phyloP scores from a whole-genome alignment of 2,888 invertebrate species.

The Nowickia ferox region DNA sequence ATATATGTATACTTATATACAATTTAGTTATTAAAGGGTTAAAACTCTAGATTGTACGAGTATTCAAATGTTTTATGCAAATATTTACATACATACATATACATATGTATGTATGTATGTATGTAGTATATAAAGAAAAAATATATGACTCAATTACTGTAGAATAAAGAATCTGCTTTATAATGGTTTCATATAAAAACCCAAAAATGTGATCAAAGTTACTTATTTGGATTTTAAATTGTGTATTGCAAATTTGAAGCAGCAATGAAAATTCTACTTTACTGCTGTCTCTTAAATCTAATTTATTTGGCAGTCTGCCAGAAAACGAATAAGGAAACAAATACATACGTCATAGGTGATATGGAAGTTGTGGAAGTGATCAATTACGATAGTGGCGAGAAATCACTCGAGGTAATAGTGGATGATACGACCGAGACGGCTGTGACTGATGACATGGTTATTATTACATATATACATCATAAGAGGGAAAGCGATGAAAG shows the following conservation, averaged over 20 bases:
- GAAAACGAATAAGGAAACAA: neutral
- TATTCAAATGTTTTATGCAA: neutral
- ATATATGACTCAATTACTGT: neutral
- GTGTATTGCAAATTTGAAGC: neutral
- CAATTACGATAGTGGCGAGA: neutral
- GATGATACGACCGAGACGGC: neutral
- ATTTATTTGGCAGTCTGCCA: neutral
- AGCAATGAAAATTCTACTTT: slow-evolving; percentile 12
- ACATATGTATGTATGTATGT: neutral
- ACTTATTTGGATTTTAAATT: neutral
- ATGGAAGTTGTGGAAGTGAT: neutral
- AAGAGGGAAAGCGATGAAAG: neutral
- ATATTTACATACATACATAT: neutral
- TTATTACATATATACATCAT: neutral
- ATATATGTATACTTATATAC: neutral
- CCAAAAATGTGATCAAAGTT: neutral
- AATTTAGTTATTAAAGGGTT: neutral
- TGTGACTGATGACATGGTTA: neutral
- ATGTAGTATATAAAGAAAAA: neutral
- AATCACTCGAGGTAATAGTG: neutral
- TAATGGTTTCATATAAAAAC: slow-evolving; percentile 2
- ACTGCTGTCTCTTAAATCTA: neutral
- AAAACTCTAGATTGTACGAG: neutral
- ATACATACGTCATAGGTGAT: neutral
- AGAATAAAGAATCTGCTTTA: neutral